Evolutionary conservation across 2,113 vertebrate species (phyloP), one percentile per base, ranked within the genome.

Genomic region (Tachycineta bicolor): DNA sequence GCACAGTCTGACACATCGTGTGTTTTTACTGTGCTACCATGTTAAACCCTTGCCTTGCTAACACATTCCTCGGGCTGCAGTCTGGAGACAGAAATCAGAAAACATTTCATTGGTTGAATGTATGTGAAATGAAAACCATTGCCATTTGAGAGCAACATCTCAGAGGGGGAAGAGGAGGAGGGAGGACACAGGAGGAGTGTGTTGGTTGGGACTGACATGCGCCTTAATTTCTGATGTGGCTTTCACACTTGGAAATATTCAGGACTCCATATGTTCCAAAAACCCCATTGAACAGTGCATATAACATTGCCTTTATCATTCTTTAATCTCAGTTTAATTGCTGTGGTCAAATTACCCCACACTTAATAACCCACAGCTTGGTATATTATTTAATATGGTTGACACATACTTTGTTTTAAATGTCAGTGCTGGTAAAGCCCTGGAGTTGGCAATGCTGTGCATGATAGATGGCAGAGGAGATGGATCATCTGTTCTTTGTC

Each of bases 311-410:
- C 96, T 97, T 98, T 97, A 98, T 98, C 97, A 94, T 90, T 95
- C 97, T 98, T 98, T 99, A 99, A 99, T 99, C 98, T 99, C 98
- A 97, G 98, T 99, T 99, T 99, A 99, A 99, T 99, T 98, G 96
- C 98, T 98, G 97, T 98, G 99, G 98, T 99, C 98, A 98, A 97
- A 98, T 99, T 99, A 98, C 98, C 97, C 97, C 97, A 97, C 98
- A 98, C 98, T 99, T 99, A 99, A 99, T 99, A 99, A 99, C 98
- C 98, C 98, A 97, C 98, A 99, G 99, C 98, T 98, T 98, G 98
- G 98, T 98, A 97, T 98, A 98, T 98, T 99, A 98, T 99, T 98
- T 98, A 98, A 98, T 97, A 98, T 98, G 98, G 97, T 97, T 98
- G 97, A 98, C 98, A 98, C 98, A 98, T 98, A 98, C 98, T 98